A percentile compares a stretch with the other conserved stretches of the same genome.
Conservation (phyloP, 2,888 invertebrate species). For the Epirrita christyi region DNA sequence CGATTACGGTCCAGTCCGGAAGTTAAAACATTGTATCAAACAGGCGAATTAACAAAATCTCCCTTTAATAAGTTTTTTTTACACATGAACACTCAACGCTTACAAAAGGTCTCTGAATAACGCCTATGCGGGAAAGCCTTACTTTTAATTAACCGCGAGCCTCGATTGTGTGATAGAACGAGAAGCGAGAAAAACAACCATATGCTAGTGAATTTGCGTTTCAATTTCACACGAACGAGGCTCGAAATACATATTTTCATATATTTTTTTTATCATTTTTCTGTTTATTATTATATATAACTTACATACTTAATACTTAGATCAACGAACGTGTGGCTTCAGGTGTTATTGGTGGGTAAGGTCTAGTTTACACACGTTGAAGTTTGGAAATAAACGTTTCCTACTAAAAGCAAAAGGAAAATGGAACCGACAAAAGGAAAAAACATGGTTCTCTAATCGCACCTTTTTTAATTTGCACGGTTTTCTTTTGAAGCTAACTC, state of each 20-base stretch:
- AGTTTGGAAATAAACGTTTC: slow-evolving; percentile 37
- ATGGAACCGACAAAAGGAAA: slow-evolving; percentile 64
- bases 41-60: slow-evolving; percentile 29
- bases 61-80: slow-evolving; percentile 15
- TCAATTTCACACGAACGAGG: slow-evolving; percentile 71
- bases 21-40: slow-evolving; percentile 25
- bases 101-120: slow-evolving; percentile 56
- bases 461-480: slow-evolving; percentile 40
- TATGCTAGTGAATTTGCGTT: slow-evolving; percentile 46
- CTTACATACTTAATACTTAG: slow-evolving; percentile 83
- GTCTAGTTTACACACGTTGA: slow-evolving; percentile 69
- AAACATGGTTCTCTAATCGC: slow-evolving; percentile 37
- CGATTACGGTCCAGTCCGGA: slow-evolving; percentile 45
- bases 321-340: slow-evolving; percentile 80
- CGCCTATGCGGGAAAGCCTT: slow-evolving; percentile 77
- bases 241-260: slow-evolving; percentile 62
- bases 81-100: slow-evolving; percentile 48
- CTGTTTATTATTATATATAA: slow-evolving; percentile 73
- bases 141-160: slow-evolving; percentile 64
- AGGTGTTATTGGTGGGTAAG: slow-evolving; percentile 82
- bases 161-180: slow-evolving; percentile 69
- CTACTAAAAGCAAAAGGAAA: slow-evolving; percentile 34
- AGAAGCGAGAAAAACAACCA: slow-evolving; percentile 54
- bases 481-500: slow-evolving; percentile 6
- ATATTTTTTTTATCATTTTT: slow-evolving; percentile 65